Evolutionary conservation across 2,797 vertebrate genomes (phyloP), one percentile per base, ranked within the genome.

Genomic region (Mionectes olivaceus): DNA sequence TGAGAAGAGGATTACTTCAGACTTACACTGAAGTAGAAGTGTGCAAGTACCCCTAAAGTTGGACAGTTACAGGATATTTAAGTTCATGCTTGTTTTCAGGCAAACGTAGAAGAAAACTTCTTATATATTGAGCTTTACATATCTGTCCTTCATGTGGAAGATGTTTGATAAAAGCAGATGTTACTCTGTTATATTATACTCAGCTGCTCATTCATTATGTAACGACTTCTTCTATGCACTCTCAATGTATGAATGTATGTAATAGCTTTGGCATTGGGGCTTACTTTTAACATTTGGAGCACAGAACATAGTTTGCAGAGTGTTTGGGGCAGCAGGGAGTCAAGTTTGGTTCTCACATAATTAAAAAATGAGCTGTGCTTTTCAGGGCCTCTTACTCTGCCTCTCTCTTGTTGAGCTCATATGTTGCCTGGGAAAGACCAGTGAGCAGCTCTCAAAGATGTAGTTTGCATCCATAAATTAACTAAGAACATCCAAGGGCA

Each of bases 381-480:
- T 70, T 78, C 30, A 44, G 53, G 10, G 15, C 30, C 28, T 57
- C 63, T 59, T 32, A 8, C 37, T 79, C 55, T 77, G 22, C 46
- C 75, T 46, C 39, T 37, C 79, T 47, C 12, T 14, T 9, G 13
- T 30, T 16, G 50, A 77, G 81, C 53, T 73, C 7, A 0, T 44
- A 0, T 19, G 24, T 63, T 90, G 59, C 74, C 33, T 67, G 60
- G 56, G 33, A 82, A 67, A n/a, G 68, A 56, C 56, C 2, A 3
- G 49, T 1, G 44, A 89, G 57, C 39, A 2, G 10, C 68, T 64
- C 87, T 49, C 39, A 41, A 71, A 80, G 81, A 80, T 68, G 81
- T 60, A 74, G 64, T 89, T 64, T 87, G 64, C 56, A 85, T 90
- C 83, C 56, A n/a, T 86, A 74, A 90, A 87, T 90, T 85, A 89